Percentiles rank a stretch among this genome's conserved stretches.
These are phyloP conservation scores for Hydrozoanthus tunicans DNA, from an alignment of 64 coral and sea anemone species.

Conservation along the genomic window DNA sequence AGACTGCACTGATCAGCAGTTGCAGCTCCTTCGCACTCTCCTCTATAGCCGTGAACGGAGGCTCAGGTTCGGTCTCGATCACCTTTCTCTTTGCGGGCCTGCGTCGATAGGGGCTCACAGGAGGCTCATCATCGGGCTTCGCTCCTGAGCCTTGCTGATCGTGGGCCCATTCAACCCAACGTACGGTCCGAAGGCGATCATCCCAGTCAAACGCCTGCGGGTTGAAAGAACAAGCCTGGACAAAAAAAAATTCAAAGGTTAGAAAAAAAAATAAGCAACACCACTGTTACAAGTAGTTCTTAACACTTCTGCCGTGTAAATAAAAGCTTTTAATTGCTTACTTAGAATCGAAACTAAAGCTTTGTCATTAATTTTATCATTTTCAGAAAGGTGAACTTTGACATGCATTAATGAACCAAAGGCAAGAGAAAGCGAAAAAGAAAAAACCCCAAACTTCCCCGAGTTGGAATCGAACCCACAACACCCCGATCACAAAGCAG, in stretches of 20 bases:
- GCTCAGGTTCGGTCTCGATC: constrained; percentile 88
- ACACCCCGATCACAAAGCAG: too few species aligned
- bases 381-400: too few species aligned
- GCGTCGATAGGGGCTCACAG: constrained; percentile 40
- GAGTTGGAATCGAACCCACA: too few species aligned
- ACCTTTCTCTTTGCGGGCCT: constrained; percentile 90
- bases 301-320: too few species aligned
- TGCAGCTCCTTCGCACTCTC: constrained; percentile 73
- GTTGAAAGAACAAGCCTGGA: constrained; percentile 51
- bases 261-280: neutral
- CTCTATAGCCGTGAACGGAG: constrained; percentile 78
- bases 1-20: constrained; percentile 72
- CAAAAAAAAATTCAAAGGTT: constrained; percentile 16
- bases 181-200: constrained; percentile 93
- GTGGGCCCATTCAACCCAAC: constrained; percentile 80
- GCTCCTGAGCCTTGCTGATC: constrained; percentile 31
- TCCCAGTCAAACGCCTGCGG: constrained; percentile 91
- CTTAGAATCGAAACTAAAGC: too few species aligned
- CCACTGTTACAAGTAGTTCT: neutral
- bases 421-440: too few species aligned
- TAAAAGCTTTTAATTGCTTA: too few species aligned
- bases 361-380: too few species aligned
- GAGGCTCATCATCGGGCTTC: constrained; percentile 57
- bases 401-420: too few species aligned
- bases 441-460: too few species aligned